Percentiles rank a stretch among this genome's conserved stretches.
Conservation (phyloP, 2,797 vertebrate species). For the Rhodeus uyekii region DNA sequence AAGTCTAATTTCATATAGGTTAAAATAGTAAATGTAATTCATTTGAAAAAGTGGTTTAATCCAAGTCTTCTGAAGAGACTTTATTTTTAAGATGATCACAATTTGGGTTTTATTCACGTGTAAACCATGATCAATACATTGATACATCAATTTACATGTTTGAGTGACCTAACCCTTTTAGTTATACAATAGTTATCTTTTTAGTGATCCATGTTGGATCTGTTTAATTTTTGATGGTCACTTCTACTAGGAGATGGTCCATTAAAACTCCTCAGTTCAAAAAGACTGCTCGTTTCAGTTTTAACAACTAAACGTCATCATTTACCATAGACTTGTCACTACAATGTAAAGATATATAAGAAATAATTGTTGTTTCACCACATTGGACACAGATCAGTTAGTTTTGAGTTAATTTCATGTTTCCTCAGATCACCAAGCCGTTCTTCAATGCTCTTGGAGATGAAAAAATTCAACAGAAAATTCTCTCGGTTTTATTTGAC, state of each 20-base stretch:
- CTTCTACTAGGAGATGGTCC: not conserved
- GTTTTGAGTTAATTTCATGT: not conserved
- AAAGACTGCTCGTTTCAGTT: not conserved
- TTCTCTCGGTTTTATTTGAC: slow-evolving; percentile 86
- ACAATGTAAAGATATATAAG: not conserved
- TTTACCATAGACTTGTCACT: not conserved
- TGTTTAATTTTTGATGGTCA: not conserved
- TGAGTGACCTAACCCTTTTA: not conserved
- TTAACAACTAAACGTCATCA: not conserved
- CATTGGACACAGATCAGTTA: not conserved
- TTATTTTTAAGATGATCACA: not conserved
- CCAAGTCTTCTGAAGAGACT: not conserved
- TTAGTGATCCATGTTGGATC: not conserved
- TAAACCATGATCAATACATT: not conserved
- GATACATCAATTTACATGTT: too few species aligned
- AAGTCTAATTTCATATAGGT: too few species aligned
- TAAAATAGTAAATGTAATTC: too few species aligned
- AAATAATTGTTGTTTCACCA: not conserved
- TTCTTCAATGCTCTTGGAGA: slow-evolving; percentile 86
- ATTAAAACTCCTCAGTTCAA: not conserved
- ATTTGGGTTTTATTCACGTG: not conserved
- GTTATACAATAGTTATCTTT: not conserved
- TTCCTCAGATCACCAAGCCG: slow-evolving; percentile 84
- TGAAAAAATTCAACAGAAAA: slow-evolving; percentile 83
- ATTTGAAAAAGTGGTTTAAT: too few species aligned